A percentile compares a stretch with the other conserved stretches of the same genome.
These are phyloP conservation scores for Petrocephalus zakoni DNA, from an alignment of 2,113 vertebrate genomes.

Conservation along the genomic window DNA sequence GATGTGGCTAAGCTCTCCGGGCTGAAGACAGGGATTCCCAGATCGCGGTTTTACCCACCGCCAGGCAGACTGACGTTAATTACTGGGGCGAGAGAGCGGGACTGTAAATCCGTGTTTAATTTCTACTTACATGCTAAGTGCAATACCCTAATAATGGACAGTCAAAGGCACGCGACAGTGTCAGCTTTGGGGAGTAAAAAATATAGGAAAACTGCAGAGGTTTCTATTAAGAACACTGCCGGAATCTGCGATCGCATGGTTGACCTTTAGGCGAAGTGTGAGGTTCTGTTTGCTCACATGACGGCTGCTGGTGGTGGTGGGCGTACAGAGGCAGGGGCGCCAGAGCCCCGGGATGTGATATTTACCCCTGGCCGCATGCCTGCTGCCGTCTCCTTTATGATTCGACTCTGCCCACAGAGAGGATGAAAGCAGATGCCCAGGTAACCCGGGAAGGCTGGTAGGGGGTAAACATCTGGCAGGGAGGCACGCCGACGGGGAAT, in stretches of 20 bases:
- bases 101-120: neutral
- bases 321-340: neutral
- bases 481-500: neutral
- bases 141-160: neutral
- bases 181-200: neutral
- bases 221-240: neutral
- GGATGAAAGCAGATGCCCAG: slow-evolving; percentile 1
- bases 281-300: neutral
- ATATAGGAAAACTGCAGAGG: neutral
- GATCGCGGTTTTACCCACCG: neutral
- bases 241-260: neutral
- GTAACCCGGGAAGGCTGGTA: neutral
- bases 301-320: neutral
- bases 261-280: neutral
- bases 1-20: neutral
- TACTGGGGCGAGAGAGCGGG: neutral
- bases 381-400: slow-evolving; percentile 1
- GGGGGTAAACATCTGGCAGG: neutral
- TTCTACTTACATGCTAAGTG: neutral
- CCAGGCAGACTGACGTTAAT: neutral
- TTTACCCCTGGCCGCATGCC: neutral
- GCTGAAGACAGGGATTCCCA: neutral
- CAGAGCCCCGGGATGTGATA: neutral
- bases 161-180: neutral
- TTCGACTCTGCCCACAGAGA: neutral